These are phyloP conservation scores for Ooceraea biroi DNA, from an alignment of 1,140 invertebrate species.

Conservation along the genomic window DNA sequence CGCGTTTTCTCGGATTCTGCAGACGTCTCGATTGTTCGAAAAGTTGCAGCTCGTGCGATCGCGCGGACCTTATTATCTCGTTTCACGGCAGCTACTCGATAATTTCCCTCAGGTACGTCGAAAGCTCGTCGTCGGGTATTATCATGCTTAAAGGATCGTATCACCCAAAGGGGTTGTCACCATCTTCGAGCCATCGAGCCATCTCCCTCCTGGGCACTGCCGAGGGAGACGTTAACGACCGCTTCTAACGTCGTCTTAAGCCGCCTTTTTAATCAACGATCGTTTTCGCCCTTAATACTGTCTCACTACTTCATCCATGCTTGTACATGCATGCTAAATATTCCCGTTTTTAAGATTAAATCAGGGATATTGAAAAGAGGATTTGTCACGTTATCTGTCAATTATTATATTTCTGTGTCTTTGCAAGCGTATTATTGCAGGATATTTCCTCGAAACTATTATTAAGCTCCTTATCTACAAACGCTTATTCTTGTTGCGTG, in stretches of 20 bases:
- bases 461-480: no score
- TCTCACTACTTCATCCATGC: neutral
- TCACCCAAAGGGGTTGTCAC: conserved; percentile 75
- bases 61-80: conserved; percentile 62
- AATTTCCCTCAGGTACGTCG: conserved; percentile 74
- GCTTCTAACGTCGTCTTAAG: conserved; percentile 68
- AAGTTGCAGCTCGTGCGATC: conserved; percentile 27
- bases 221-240: conserved; percentile 70
- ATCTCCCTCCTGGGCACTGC: conserved; percentile 61
- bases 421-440: neutral
- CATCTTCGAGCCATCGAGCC: conserved; percentile 66
- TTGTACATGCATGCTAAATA: conserved; percentile 3
- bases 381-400: neutral
- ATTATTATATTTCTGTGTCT: conserved; percentile 13
- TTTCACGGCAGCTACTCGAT: conserved; percentile 69
- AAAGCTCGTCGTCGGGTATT: conserved; percentile 72
- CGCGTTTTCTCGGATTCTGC: conserved; percentile 6
- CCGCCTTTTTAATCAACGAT: conserved; percentile 71
- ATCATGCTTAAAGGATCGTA: conserved; percentile 76
- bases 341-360: neutral
- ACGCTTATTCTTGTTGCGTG: no score
- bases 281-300: conserved; percentile 49
- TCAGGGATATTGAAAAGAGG: conserved; percentile 19
- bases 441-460: no score
- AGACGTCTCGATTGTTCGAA: neutral